Percentiles rank a stretch among this genome's conserved stretches.
These are phyloP conservation scores for Acanthopleura granulata DNA, from an alignment of 2,888 invertebrate species.

Conservation along the genomic window DNA sequence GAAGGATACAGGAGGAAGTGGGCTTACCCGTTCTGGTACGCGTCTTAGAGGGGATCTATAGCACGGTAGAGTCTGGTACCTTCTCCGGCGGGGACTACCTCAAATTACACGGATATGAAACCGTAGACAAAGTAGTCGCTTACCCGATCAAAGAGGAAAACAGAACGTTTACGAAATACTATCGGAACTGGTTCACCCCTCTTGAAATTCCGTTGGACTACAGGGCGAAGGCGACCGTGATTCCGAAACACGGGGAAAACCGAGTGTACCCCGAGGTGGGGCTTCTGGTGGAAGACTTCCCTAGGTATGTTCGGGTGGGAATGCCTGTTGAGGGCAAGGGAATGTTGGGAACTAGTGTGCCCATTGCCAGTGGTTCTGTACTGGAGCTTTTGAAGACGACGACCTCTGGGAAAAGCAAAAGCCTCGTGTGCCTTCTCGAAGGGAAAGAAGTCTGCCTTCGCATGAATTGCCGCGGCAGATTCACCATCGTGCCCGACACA, in stretches of 20 bases:
- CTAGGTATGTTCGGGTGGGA: background rate
- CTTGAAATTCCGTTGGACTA: background rate
- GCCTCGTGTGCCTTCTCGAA: background rate
- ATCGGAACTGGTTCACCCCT: background rate
- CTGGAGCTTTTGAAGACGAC: background rate
- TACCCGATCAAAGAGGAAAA: background rate
- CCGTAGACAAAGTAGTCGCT: background rate
- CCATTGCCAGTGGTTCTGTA: background rate
- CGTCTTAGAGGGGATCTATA: background rate
- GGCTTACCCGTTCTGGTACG: background rate
- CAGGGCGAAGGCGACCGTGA: background rate
- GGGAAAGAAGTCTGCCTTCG: background rate
- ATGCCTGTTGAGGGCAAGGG: background rate
- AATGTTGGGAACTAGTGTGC: background rate
- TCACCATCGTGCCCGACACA: background rate
- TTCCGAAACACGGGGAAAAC: background rate
- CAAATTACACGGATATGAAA: background rate
- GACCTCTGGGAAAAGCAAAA: background rate
- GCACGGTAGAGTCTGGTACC: background rate
- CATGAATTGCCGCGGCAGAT: background rate
- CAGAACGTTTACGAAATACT: background rate
- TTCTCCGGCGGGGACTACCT: constrained; percentile 2
- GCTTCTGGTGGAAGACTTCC: background rate
- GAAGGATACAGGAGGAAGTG: background rate
- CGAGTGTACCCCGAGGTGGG: background rate